Evolutionary conservation across 2,888 invertebrate species (phyloP), one percentile per base, ranked within the genome.

Genomic region (Helobdella robusta): DNA sequence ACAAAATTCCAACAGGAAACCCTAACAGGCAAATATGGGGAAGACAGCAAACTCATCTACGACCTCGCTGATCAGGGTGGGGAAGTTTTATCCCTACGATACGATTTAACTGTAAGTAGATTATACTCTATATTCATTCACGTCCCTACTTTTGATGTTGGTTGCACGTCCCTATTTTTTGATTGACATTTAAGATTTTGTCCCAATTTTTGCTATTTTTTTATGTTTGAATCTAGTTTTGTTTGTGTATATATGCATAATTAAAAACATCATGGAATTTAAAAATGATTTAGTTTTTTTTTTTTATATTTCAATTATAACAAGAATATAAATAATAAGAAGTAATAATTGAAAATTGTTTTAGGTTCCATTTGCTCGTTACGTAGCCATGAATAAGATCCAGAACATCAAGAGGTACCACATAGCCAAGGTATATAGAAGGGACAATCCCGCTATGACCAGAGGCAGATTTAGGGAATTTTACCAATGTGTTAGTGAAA

Each of bases 31-130:
- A 99, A 99, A 82, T 99, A 99, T 82, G 98, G 98, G 0, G 98
- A 99, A 82, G 98, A 99, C 79, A 91, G 95, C 0, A 99, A 99
- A 78, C 83, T 99, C 11, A 98, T 99, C 67, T 99, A 97, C 79
- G 97, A 99, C 80, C 83, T 99, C 54, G 91, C 91, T 78, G 95
- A 99, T 82, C 97, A 98, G 81, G 98, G 97, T 64, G 98, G 98
- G 34, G 98, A 98, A 83, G 87, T 93, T 67, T 83, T 97, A 54
- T 91, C 97, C 0, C 83, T 99, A 68, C 85, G 98, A 69, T 99
- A 99, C 80, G 98, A 99, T 80, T 82, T 99, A 66, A 98, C 98
- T 1, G 98, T 83, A 75, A 30, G 75, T 32, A 32, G 28, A 32
- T 54, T 11, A 32, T 40, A 15, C 11, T 11, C 11, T 15, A 40